phyloP scores from a whole-genome alignment of 2,888 invertebrate species.

The Koerneria pararmatus region DNA sequence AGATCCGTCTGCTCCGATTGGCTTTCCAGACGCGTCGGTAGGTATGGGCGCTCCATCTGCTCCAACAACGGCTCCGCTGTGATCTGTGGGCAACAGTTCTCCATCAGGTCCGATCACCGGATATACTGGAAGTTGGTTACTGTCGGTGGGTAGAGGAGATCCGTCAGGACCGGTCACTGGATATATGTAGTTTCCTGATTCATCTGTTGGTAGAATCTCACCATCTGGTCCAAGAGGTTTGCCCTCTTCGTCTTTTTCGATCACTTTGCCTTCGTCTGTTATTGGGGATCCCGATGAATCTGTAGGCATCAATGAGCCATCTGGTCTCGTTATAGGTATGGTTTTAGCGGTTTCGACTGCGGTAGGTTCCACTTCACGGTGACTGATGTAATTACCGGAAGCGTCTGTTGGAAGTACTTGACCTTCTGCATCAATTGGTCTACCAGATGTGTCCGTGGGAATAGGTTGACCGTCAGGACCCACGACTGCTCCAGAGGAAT shows the following conservation, averaged over 20 bases:
- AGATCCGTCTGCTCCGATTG: constrained; percentile 25
- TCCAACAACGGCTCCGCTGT: constrained; percentile 29
- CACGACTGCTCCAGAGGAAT: constrained; percentile 28
- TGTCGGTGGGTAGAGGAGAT: constrained; percentile 29
- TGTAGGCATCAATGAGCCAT: constrained; percentile 29
- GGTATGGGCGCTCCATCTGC: constrained; percentile 35
- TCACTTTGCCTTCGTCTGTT: constrained; percentile 18
- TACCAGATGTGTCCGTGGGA: constrained; percentile 28
- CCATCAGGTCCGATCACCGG: constrained; percentile 28
- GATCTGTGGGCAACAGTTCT: constrained; percentile 29
- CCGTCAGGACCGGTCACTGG: constrained; percentile 34
- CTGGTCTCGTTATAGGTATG: constrained; percentile 29
- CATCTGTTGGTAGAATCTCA: constrained; percentile 29
- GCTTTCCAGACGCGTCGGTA: constrained; percentile 22
- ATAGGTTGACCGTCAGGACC: constrained; percentile 33
- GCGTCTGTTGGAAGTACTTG: constrained; percentile 21
- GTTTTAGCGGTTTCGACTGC: no score
- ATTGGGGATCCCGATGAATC: constrained; percentile 24
- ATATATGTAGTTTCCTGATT: constrained; percentile 27
- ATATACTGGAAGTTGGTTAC: constrained; percentile 23
- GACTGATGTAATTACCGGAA: constrained; percentile 21
- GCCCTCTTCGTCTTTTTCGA: constrained; percentile 32
- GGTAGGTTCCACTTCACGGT: constrained; percentile 22
- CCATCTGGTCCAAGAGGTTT: constrained; percentile 31
- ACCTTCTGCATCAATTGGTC: constrained; percentile 18